Conservation (phyloP, 1,140 invertebrate species). For the Protaetia brevitarsis region DNA sequence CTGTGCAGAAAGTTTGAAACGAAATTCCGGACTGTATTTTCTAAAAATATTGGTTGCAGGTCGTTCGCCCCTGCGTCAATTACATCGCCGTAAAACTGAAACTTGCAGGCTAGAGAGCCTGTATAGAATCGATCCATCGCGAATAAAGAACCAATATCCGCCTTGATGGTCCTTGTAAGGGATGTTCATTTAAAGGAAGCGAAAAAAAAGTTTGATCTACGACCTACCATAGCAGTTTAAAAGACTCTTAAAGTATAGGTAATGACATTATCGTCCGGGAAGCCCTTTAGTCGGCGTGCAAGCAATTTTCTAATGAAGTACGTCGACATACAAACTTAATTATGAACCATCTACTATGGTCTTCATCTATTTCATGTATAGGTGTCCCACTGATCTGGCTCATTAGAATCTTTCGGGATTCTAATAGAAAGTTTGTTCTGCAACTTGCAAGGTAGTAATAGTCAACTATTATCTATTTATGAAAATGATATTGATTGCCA, state of each 20-base stretch:
- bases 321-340: background rate
- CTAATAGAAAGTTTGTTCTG: no score
- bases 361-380: no score
- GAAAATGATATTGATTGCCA: no score
- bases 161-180: constrained; percentile 4
- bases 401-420: no score
- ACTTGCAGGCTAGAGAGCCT: constrained; percentile 6
- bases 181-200: constrained; percentile 6
- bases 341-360: no score
- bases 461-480: no score
- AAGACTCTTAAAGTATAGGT: constrained; percentile 7
- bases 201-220: constrained; percentile 15
- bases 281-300: background rate
- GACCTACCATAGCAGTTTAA: constrained; percentile 2
- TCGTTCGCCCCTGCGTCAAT: constrained; percentile 22
- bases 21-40: constrained; percentile 28
- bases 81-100: constrained; percentile 26
- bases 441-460: no score
- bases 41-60: constrained; percentile 27
- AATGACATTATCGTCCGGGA: background rate
- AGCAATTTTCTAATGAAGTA: background rate
- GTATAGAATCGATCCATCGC: background rate
- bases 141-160: constrained; percentile 18
- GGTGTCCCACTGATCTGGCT: no score
- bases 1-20: constrained; percentile 25